Evolutionary conservation across 2,113 vertebrate genomes (phyloP), one percentile per base, ranked within the genome.

Genomic region (Erpornis zantholeuca): DNA sequence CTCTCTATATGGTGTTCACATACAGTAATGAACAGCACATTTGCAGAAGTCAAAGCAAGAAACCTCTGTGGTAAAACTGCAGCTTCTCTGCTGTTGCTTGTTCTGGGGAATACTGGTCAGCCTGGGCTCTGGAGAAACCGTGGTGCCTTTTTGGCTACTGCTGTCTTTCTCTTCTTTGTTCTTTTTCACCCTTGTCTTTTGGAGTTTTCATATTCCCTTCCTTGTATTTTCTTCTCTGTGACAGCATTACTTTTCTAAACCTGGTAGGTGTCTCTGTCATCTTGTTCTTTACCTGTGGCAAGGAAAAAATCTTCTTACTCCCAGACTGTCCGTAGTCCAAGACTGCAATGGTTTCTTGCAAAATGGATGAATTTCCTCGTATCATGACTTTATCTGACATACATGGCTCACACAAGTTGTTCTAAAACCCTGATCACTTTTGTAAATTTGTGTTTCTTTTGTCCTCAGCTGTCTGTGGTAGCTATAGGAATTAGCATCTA

Each of bases 401-500:
- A 31, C 25, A 19, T 81, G 14, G 19, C 47, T 87, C 33, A 85
- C 66, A 7, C 3, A 49, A 59, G 7, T 31, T 72, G 29, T 25
- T 88, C 31, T 50, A 68, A 77, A 65, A 44, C 12, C 15, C 36
- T 69, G 1, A 52, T 49, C 12, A 22, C 10, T 72, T 59, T 24
- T 5, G 1, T 82, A 9, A 50, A 50, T 57, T 14, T 42, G 9
- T 49, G 4, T 54, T 90, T 89, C 52, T 82, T 91, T 66, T 96
- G 75, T 92, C 88, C 66, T 60, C 94, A 99, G 99, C 91, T 99
- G 9, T 99, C 99, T 5, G 75, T 99, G 65, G 97, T 98, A 53
- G 99, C 99, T 42, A 98, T 99, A 87, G 98, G 98, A 83, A 99
- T 99, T 96, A 98, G 98, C 95, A 98, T 99, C 78, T 98, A 99